Evolutionary conservation across 1,140 invertebrate species (phyloP), one percentile per base, ranked within the genome.

Genomic region (Trigoniulus corallinus): DNA sequence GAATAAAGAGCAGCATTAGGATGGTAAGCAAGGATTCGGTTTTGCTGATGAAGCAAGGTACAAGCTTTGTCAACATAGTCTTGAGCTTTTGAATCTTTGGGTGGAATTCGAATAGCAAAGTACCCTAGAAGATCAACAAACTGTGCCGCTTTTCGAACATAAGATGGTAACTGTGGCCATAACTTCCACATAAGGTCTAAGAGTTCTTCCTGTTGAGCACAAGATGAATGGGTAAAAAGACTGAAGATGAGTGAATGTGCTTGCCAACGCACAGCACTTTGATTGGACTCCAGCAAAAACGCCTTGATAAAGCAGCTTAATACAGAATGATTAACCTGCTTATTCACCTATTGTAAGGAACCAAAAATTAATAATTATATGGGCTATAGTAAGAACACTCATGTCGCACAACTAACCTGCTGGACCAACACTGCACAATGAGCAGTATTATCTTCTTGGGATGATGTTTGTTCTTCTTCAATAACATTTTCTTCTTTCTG

Each of bases 71-170:
- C 79, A 43, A 93, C 80, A 61, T 88, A 88, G 39, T 78, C 74
- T 55, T 80, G 71, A 61, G 82, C 74, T 59, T 78, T 72, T 39
- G 57, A 53, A 52, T 66, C 52, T 54, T 50, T 53, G 20, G 60
- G 58, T n/a, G 58, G 52, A 42, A 70, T 88, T 63, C 87, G 88
- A 0, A 94, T 70, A 0, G 86, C 85, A 61, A 94, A 88, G 65
- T 89, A 95, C 0, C 92, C 93, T 0, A 97, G 73, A 0, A 98
- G 70, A 67, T 98, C 93, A 1, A 96, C 91, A 71, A 96, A 97
- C 66, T 97, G 93, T 0, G 87, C 81, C 1, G 91, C 89, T 67
- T 95, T 88, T 0, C 85, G 73, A 1, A 93, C 94, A 63, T 92
- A 95, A 47, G 81, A 77, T 0, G 88, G 87, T 27, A 97, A 70